Percentiles rank a stretch among this genome's conserved stretches.
These are phyloP conservation scores for Oscheius sp. DNA, from an alignment of 1,140 invertebrate genomes.

Conservation along the genomic window DNA sequence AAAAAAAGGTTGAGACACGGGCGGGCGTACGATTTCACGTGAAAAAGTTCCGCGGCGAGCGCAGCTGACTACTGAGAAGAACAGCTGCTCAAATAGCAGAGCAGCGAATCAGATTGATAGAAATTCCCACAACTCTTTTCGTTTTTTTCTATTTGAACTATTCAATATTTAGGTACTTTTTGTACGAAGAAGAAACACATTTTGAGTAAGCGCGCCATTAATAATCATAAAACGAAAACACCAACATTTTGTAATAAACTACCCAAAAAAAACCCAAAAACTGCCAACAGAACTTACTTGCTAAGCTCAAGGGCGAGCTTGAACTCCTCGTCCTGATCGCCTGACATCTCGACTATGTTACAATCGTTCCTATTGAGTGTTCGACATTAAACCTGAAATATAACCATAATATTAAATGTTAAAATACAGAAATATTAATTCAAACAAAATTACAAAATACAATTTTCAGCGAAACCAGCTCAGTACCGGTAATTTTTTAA, in stretches of 20 bases:
- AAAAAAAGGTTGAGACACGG: not conserved
- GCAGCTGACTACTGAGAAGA: not conserved
- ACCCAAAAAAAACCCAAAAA: too few relatives aligned
- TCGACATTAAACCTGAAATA: not conserved
- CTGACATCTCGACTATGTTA: not conserved
- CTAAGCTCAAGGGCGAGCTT: conserved; percentile 21
- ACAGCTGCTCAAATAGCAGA: conserved; percentile 5
- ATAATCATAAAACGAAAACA: too few relatives aligned
- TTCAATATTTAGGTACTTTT: not conserved
- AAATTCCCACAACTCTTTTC: not conserved
- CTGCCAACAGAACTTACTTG: conserved; percentile 16
- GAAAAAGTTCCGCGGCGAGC: not conserved
- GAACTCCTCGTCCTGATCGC: conserved; percentile 17
- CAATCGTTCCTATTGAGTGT: too few relatives aligned
- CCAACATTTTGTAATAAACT: too few relatives aligned
- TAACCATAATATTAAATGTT: too few relatives aligned
- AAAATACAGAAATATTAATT: too few relatives aligned
- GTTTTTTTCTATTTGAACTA: not conserved
- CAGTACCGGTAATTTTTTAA: too few relatives aligned
- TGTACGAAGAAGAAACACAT: too few relatives aligned
- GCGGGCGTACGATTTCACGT: not conserved
- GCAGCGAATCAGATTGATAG: not conserved
- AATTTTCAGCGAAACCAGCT: too few relatives aligned
- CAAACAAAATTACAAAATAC: too few relatives aligned
- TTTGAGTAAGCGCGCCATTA: too few relatives aligned